Evolutionary conservation across 2,888 invertebrate genomes (phyloP).

Genomic region (Phortica magna): DNA sequence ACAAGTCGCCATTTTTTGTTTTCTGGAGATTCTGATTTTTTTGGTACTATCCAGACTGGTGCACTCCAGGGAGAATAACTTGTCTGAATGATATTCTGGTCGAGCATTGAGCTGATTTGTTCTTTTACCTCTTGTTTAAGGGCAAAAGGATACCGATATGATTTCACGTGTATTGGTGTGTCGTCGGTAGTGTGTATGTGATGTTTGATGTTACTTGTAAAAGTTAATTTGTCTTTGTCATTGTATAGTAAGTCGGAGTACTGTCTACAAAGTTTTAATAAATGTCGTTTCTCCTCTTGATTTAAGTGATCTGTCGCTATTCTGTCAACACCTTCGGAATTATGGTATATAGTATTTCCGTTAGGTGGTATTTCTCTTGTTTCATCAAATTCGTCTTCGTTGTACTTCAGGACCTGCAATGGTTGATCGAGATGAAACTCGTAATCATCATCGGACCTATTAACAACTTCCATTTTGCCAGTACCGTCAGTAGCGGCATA

Average conservation of each 20-base stretch:
- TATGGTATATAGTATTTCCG: background rate
- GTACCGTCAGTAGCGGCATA: background rate
- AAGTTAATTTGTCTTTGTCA: background rate
- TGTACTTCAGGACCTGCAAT: no score
- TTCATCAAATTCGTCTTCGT: background rate
- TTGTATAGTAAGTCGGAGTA: background rate
- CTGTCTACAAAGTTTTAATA: background rate
- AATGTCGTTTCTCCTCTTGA: background rate
- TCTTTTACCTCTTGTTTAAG: background rate
- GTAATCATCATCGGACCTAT: background rate
- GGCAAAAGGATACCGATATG: no score
- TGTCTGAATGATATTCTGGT: background rate
- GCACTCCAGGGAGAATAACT: background rate
- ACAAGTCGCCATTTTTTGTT: slow-evolving; percentile 29
- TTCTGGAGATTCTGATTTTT: background rate
- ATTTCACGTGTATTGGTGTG: no score
- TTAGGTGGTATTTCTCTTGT: background rate
- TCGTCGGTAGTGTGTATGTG: no score
- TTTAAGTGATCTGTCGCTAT: background rate
- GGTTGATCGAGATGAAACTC: background rate
- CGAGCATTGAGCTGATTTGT: background rate
- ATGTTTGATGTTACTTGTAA: no score
- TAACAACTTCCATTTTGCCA: background rate
- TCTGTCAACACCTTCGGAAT: background rate
- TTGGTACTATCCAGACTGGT: slow-evolving; percentile 38